Base-by-base conservation (phyloP, 1,140 invertebrate genomes). In the Popillia japonica region DNA sequence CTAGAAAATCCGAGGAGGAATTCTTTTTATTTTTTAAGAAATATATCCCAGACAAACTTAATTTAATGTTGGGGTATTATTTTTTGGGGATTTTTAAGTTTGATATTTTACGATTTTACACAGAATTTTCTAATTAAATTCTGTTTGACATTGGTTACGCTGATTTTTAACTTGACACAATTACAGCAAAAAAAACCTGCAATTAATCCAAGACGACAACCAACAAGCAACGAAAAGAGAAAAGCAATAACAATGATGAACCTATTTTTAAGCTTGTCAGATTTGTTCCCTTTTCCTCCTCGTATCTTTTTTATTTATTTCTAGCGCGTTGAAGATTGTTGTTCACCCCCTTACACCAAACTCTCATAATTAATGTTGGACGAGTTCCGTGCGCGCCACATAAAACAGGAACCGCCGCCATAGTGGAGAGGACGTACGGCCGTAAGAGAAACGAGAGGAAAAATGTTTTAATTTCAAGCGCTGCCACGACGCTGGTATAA, bases 391-490 rank as follows among this genome's bases (percentile, higher is more conserved):
- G 48, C 14, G 3, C 6, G 14, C 14, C 48, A 55, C 17, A 55
- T n/a, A 55, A 6, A 14, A 55, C 4, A 55, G 48, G 14, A 55
- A 55, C 14, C 14, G 17, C 14, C 14, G 42, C 9, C 48, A n/a
- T 34, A 55, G 48, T 0, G 17, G 14, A 55, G 0, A 3, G 14
- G 14, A 14, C 48, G 11, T 0, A 14, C 0, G 14, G 48, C 14
- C n/a, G 11, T 17, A 17, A 4, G 48, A 55, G 14, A 55, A 55
- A 55, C 48, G 48, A 55, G 4, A n/a, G 10, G 48, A 55, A 55
- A 55, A 55, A 55, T 55, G 48, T 55, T 55, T 55, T n/a, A 55
- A 55, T 55, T 55, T 55, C 48, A 55, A 55, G 17, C 48, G 48
- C 17, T 55, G 14, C 48, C 48, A 14, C 48, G 48, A n/a, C 14